These are phyloP conservation scores for Apis dorsata DNA, from an alignment of 1,140 invertebrate species.

Conservation along the genomic window DNA sequence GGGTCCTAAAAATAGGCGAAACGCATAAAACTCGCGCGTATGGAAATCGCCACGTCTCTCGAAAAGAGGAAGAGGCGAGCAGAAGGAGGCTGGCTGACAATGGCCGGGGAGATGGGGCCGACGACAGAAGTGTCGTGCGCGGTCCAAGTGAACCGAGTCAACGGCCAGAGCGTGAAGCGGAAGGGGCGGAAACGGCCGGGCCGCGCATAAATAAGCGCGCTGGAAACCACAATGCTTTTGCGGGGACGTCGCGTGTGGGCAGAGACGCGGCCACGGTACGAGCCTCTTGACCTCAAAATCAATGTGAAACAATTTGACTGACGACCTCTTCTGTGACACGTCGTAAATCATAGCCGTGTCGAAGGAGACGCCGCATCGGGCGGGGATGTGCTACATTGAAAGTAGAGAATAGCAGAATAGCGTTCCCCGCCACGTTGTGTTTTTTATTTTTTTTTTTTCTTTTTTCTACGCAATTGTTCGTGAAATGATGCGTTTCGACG, in stretches of 20 bases:
- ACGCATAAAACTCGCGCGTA: background rate
- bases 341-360: conserved; percentile 56
- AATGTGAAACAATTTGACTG: conserved; percentile 66
- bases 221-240: conserved; percentile 65
- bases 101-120: conserved; percentile 1
- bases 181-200: conserved; percentile 65
- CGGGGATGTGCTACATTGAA: background rate
- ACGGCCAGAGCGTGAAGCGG: conserved; percentile 62
- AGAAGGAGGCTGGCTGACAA: conserved; percentile 16
- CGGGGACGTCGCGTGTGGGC: conserved; percentile 64
- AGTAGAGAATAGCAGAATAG: conserved; percentile 4
- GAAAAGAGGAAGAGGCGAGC: background rate
- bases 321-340: conserved; percentile 57
- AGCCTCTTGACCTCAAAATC: conserved; percentile 63
- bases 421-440: background rate
- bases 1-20: conserved; percentile 26
- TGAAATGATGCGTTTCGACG: background rate
- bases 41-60: background rate
- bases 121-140: conserved; percentile 53
- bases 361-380: conserved; percentile 25
- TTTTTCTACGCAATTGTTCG: background rate
- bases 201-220: conserved; percentile 64
- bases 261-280: conserved; percentile 49
- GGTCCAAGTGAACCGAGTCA: conserved; percentile 59
- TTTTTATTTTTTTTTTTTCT: no score